These are phyloP conservation scores for Dallia pectoralis DNA, from an alignment of 2,797 vertebrate genomes.

Conservation along the genomic window DNA sequence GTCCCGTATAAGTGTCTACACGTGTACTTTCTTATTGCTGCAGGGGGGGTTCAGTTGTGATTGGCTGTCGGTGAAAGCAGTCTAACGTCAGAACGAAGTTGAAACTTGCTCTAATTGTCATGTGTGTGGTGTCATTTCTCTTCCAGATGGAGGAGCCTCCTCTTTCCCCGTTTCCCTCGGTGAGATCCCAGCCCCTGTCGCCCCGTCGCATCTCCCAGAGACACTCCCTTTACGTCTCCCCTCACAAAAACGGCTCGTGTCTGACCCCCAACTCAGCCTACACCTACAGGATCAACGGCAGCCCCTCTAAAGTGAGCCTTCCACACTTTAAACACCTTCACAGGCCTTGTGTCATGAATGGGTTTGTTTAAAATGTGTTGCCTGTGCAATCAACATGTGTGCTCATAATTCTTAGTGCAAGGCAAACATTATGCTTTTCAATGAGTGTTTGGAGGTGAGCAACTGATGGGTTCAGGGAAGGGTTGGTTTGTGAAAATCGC, in stretches of 20 bases:
- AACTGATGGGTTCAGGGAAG: too few relatives aligned
- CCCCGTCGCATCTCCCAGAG: conserved; percentile 91
- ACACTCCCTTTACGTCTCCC: conserved; percentile 89
- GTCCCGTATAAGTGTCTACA: too few relatives aligned
- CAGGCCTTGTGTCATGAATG: background rate
- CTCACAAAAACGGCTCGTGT: conserved; percentile 84
- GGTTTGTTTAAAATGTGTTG: too few relatives aligned
- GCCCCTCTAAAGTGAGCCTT: conserved; percentile 87
- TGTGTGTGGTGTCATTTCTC: background rate
- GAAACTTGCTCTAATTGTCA: background rate
- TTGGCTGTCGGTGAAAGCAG: background rate
- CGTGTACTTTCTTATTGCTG: too few relatives aligned
- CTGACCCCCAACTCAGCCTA: conserved; percentile 78
- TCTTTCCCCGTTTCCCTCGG: conserved; percentile 88
- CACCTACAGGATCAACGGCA: conserved; percentile 89
- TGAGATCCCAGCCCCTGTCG: conserved; percentile 85
- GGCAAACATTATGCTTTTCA: background rate
- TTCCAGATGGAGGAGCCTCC: conserved; percentile 85
- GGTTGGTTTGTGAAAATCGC: too few relatives aligned
- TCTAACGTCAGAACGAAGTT: background rate
- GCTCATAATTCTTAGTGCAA: background rate
- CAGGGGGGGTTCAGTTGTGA: too few relatives aligned
- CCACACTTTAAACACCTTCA: conserved; percentile 7
- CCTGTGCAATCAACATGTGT: background rate
- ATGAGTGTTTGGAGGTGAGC: background rate